Evolutionary conservation across 2,888 invertebrate genomes (phyloP).

Genomic region (Drosophila percnosoma): DNA sequence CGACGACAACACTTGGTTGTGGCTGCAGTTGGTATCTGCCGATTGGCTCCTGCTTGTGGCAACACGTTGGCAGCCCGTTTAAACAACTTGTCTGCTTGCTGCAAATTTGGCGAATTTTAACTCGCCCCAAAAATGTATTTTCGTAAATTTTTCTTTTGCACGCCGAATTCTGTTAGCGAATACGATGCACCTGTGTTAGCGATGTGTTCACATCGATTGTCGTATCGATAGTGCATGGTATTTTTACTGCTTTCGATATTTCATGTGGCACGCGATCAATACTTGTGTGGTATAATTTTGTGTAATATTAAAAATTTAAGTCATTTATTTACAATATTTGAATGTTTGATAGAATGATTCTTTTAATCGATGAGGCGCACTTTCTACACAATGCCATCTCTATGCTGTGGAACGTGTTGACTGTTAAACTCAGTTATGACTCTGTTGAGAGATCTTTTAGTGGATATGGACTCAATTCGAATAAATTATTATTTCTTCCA

Average conservation of each 20-base stretch:
- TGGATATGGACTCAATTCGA: neutral
- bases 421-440: neutral
- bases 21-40: conserved; percentile 18
- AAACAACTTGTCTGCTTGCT: conserved; percentile 26
- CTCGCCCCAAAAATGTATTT: conserved; percentile 19
- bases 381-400: neutral
- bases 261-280: neutral
- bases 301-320: neutral
- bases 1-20: conserved; percentile 22
- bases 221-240: conserved; percentile 11
- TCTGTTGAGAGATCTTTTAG: neutral
- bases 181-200: conserved; percentile 55
- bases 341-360: neutral
- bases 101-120: conserved; percentile 11
- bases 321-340: neutral
- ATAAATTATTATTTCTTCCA: neutral
- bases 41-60: neutral
- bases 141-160: conserved; percentile 45
- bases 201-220: conserved; percentile 12
- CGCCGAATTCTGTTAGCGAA: conserved; percentile 59
- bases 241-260: neutral
- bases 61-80: conserved; percentile 16
- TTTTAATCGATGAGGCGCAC: neutral
- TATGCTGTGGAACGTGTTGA: neutral
- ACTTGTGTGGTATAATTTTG: neutral